Evolutionary conservation across 2,888 invertebrate genomes (phyloP).

Genomic region (Leucania comma): DNA sequence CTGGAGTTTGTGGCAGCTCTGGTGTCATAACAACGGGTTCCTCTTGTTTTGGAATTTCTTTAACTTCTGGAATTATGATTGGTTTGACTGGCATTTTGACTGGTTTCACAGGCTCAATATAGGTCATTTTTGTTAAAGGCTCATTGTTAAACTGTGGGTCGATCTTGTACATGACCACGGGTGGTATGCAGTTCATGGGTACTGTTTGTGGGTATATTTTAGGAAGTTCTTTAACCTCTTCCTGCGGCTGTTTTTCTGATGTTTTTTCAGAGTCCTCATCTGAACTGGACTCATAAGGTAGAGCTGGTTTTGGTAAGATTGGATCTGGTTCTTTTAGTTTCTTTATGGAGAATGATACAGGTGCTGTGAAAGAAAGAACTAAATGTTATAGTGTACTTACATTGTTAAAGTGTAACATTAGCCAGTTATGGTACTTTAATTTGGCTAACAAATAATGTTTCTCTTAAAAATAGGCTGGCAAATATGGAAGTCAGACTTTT

Average conservation of each 20-base stretch:
- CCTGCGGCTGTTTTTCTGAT: constrained; percentile 65
- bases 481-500: too few species aligned
- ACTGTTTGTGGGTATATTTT: constrained; percentile 64
- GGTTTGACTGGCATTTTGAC: constrained; percentile 39
- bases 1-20: constrained; percentile 50
- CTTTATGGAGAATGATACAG: constrained; percentile 96
- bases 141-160: constrained; percentile 75
- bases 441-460: too few species aligned
- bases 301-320: constrained; percentile 92
- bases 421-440: background rate
- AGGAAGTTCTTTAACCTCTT: constrained; percentile 61
- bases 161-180: constrained; percentile 82
- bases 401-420: too few species aligned
- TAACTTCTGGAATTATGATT: constrained; percentile 62
- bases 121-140: constrained; percentile 67
- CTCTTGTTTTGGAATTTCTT: constrained; percentile 62
- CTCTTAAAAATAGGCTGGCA: too few species aligned
- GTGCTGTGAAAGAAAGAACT: constrained; percentile 84
- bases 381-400: too few species aligned
- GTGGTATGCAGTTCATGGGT: constrained; percentile 71
- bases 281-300: constrained; percentile 95
- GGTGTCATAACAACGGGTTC: constrained; percentile 21
- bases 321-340: constrained; percentile 94
- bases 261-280: constrained; percentile 90
- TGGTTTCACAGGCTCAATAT: constrained; percentile 64